phyloP scores from a whole-genome alignment of 1,140 invertebrate species.

The Bombus soroeensis region DNA sequence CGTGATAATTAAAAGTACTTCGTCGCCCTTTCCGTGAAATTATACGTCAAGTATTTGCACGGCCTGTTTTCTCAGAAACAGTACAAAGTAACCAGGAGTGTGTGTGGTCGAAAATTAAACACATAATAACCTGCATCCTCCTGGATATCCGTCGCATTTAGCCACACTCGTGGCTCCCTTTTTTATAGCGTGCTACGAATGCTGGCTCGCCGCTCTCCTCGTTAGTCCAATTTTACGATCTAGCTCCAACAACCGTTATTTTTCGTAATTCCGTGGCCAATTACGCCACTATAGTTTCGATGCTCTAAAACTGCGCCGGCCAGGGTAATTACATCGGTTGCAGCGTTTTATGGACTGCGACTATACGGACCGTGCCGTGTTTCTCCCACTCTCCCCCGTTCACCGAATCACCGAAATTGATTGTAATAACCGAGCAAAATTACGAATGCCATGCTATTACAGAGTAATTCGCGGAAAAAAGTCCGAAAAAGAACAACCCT shows the following conservation, averaged over 20 bases:
- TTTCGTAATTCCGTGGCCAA: constrained; percentile 71
- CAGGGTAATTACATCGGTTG: constrained; percentile 47
- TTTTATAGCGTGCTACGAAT: constrained; percentile 70
- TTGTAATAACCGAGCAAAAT: constrained; percentile 50
- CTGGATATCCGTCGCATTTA: constrained; percentile 62
- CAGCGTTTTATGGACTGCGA: constrained; percentile 43
- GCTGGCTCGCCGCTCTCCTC: constrained; percentile 63
- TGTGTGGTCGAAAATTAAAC: constrained; percentile 74
- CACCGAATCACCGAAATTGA: constrained; percentile 38
- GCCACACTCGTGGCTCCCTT: constrained; percentile 58
- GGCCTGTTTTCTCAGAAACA: background rate
- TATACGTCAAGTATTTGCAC: background rate
- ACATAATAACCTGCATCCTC: constrained; percentile 68
- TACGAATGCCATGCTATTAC: constrained; percentile 40
- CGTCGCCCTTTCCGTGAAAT: background rate
- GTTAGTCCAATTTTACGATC: constrained; percentile 78
- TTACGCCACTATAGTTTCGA: constrained; percentile 52
- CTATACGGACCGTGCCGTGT: background rate
- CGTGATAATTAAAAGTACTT: background rate
- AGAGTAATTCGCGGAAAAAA: constrained; percentile 29
- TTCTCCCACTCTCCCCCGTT: background rate
- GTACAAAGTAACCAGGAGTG: background rate
- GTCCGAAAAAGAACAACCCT: background rate
- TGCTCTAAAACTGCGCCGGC: constrained; percentile 32
- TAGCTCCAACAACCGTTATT: constrained; percentile 62